Base-by-base conservation (phyloP, 2,888 invertebrate genomes). In the Microplitis manilae region DNA sequence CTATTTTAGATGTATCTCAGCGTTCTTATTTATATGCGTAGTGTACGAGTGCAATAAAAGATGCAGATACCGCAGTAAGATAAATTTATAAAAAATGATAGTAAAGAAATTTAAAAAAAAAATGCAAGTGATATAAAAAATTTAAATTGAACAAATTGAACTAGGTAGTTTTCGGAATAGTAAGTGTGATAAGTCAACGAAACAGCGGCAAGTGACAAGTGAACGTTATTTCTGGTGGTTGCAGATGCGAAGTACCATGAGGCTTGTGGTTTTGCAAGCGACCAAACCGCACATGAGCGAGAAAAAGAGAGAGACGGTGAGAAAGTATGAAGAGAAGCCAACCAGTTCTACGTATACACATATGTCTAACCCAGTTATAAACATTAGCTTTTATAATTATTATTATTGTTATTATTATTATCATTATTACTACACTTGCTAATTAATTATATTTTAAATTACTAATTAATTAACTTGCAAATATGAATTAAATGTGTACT, bases 201-300 rank as follows among this genome's bases (percentile, higher is more conserved):
- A 71, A 38, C 71, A 65, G 73, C 73, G 64, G 73, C 65, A 39
- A 41, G 41, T 73, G 72, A 72, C 72, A 72, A 62, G 62, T 62
- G 64, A 61, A 72, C 64, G 64, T 72, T 72, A 72, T 62, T 72
- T 61, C 61, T 72, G 62, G 72, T 64, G 72, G 72, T 72, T 64
- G 30, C 72, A 72, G 72, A 71, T 71, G 61, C 71, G 39, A 60
- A 61, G 61, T 59, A 71, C 38, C 71, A 71, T 62, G 62, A 62
- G 15, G 40, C 61, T 62, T 72, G 72, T n/a, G 72, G 72, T 64
- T 64, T 30, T 38, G n/a, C 30, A 38, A 59, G 59, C 70, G 70
- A 70, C 71, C 71, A 71, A 62, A 73, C 62, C 73, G 41, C 64
- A 65, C 15, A 39, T 39, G 17, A 62, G 39, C 61, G 40, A 15